Evolutionary conservation across 64 coral and sea anemone species (phyloP).

Genomic region (Platygyra sinensis): DNA sequence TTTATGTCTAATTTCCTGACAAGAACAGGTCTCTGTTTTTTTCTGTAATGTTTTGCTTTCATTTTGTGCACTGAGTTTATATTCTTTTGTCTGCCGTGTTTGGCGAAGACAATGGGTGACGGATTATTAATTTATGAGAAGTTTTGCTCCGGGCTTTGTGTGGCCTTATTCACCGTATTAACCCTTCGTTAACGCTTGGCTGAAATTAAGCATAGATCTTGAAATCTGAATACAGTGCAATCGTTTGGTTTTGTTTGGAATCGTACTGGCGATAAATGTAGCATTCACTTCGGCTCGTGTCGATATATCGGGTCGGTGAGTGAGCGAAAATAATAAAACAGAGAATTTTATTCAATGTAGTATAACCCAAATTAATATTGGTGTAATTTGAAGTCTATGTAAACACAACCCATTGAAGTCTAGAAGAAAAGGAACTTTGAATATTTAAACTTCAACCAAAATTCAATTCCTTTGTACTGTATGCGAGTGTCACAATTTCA

Average conservation of each 20-base stretch:
- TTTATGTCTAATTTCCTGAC: slow-evolving; percentile 46
- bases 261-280: not conserved
- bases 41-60: slow-evolving; percentile 44
- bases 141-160: slow-evolving; percentile 11
- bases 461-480: slow-evolving; percentile 10
- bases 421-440: not conserved
- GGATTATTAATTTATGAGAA: slow-evolving; percentile 40
- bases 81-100: slow-evolving; percentile 37
- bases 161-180: slow-evolving; percentile 15
- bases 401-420: slow-evolving; percentile 26
- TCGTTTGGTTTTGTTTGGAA: not conserved
- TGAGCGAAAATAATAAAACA: not conserved
- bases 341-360: slow-evolving; percentile 10
- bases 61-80: slow-evolving; percentile 37
- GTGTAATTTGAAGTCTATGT: slow-evolving; percentile 43
- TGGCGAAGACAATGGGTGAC: slow-evolving; percentile 6
- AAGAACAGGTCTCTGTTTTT: slow-evolving; percentile 23
- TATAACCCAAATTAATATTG: slow-evolving; percentile 17
- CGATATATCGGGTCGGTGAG: not conserved
- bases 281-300: not conserved
- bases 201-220: slow-evolving; percentile 21
- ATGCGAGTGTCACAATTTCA: not conserved
- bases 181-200: slow-evolving; percentile 41
- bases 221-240: not conserved
- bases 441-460: slow-evolving; percentile 38